phyloP scores from a whole-genome alignment of 2,113 vertebrate genomes.

The Sterna hirundo region DNA sequence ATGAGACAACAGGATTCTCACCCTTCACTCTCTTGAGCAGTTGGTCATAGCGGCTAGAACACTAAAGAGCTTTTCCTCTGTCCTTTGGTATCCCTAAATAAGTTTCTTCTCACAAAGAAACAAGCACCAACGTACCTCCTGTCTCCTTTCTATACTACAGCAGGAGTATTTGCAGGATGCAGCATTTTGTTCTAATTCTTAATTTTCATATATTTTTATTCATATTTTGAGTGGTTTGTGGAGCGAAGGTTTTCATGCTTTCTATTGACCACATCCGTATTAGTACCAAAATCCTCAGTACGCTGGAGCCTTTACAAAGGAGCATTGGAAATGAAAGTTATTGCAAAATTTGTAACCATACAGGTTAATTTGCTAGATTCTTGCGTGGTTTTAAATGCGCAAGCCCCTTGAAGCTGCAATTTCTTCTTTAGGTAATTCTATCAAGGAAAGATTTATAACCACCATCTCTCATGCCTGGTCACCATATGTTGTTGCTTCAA shows the following conservation, averaged over 20 bases:
- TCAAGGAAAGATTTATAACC: slow-evolving; percentile 45
- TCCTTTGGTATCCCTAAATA: neutral
- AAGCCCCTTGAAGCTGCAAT: slow-evolving; percentile 37
- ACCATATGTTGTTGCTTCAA: slow-evolving; percentile 65
- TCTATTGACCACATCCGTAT: neutral
- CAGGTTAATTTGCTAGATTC: slow-evolving; percentile 31
- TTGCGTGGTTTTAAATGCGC: slow-evolving; percentile 1
- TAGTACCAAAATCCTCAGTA: neutral
- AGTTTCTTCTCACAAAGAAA: neutral
- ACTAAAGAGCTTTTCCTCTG: neutral
- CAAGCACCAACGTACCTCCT: neutral
- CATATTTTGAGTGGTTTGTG: neutral
- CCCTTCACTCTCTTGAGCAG: neutral
- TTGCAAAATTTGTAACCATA: neutral
- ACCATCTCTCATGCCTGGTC: slow-evolving; percentile 40
- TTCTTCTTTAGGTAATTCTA: slow-evolving; percentile 53
- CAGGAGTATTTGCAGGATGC: neutral
- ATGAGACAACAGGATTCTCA: neutral
- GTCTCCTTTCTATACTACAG: neutral
- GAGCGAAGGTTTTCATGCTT: slow-evolving; percentile 12
- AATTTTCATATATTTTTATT: neutral
- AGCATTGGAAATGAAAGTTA: neutral
- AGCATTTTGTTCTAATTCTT: slow-evolving; percentile 27
- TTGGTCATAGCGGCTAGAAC: neutral
- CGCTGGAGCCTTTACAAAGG: neutral